These are phyloP conservation scores for Rousettus madagascariensis DNA, from an alignment of 2,797 vertebrate genomes.

Conservation along the genomic window DNA sequence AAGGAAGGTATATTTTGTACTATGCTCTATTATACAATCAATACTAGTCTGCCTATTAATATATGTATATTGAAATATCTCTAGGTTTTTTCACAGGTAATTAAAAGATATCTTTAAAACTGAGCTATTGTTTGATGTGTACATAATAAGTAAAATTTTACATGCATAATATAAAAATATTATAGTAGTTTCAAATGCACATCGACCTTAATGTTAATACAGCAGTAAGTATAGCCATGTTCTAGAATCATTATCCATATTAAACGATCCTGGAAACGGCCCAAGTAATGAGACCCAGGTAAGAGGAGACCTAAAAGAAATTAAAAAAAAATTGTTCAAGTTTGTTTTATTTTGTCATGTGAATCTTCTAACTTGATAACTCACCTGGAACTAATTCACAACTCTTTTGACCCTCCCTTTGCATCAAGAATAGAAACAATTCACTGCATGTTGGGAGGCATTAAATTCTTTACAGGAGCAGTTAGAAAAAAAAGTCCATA, in stretches of 20 bases:
- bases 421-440: conserved; percentile 40
- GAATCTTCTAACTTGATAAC: conserved; percentile 27
- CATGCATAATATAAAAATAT: background rate
- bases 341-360: conserved; percentile 31
- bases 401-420: background rate
- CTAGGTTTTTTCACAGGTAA: background rate
- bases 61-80: background rate
- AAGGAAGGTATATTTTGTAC: background rate
- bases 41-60: background rate
- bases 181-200: conserved; percentile 24
- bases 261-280: conserved; percentile 96
- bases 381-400: background rate
- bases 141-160: background rate
- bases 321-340: background rate
- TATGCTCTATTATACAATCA: background rate
- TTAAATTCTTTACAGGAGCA: background rate
- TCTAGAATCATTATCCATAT: conserved; percentile 97
- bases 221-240: conserved; percentile 95
- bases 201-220: conserved; percentile 96
- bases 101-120: conserved; percentile 13
- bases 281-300: conserved; percentile 96
- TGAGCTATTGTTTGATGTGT: background rate
- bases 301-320: conserved; percentile 88
- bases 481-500: background rate
- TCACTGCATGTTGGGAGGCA: conserved; percentile 1